phyloP scores from a whole-genome alignment of 53 echinoderm and acorn worm species.

The Henricia sp. region DNA sequence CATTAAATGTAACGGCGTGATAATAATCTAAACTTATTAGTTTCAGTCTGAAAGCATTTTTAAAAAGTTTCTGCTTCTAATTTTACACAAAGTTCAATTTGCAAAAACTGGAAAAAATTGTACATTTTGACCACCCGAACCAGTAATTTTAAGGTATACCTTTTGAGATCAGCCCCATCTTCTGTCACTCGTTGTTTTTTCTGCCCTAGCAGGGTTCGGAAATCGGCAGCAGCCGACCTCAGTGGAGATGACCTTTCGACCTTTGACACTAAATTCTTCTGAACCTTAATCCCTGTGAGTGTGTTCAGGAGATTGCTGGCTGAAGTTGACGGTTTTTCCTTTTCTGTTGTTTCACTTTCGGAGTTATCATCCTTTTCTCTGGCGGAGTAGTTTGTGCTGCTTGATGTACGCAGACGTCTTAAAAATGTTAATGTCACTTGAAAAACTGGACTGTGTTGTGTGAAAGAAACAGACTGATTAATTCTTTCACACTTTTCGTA shows the following conservation, averaged over 20 bases:
- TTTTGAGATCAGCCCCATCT: too few relatives aligned
- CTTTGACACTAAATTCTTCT: conserved; percentile 43
- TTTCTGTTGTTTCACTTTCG: background rate
- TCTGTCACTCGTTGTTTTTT: too few relatives aligned
- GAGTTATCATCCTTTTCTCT: background rate
- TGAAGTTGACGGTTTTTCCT: background rate
- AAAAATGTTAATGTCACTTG: background rate
- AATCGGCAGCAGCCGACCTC: conserved; percentile 51
- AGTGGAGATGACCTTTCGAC: conserved; percentile 15
- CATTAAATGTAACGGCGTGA: too few relatives aligned
- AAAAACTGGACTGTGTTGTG: background rate
- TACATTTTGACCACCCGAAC: too few relatives aligned
- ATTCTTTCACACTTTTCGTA: too few relatives aligned
- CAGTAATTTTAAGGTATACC: too few relatives aligned
- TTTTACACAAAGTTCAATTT: too few relatives aligned
- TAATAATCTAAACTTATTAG: too few relatives aligned
- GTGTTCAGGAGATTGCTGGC: conserved; percentile 41
- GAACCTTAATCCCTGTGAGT: conserved; percentile 40
- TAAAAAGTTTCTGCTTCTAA: too few relatives aligned
- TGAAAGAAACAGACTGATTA: too few relatives aligned
- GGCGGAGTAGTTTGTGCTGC: background rate
- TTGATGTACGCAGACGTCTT: conserved; percentile 8
- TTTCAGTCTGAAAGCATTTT: background rate
- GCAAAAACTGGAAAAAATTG: too few relatives aligned
- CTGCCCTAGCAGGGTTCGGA: conserved; percentile 9